Evolutionary conservation across 2,797 vertebrate species (phyloP).

Genomic region (Lepus oiostolus): DNA sequence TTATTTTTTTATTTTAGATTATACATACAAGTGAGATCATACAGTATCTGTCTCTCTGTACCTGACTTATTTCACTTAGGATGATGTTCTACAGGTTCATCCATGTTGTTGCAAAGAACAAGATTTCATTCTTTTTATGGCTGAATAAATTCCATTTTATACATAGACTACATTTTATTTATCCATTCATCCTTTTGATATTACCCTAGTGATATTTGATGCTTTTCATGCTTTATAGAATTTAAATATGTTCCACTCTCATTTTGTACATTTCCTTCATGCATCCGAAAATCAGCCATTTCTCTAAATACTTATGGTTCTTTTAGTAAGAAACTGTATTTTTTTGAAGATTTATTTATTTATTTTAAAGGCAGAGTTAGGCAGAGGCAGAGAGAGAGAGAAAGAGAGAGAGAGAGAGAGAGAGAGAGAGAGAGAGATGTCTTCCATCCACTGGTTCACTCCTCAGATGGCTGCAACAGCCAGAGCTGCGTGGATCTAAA

Average conservation of each 20-base stretch:
- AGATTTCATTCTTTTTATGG: not conserved
- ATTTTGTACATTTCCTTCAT: not conserved
- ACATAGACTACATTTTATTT: not conserved
- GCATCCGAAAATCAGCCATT: not conserved
- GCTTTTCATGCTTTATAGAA: not conserved
- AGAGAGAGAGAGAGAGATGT: no score
- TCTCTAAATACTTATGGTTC: not conserved
- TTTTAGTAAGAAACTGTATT: not conserved
- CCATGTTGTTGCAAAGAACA: not conserved
- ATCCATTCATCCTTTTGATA: not conserved
- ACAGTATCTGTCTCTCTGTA: not conserved
- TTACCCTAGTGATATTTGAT: not conserved
- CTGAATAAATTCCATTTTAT: no score
- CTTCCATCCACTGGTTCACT: no score
- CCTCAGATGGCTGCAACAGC: no score
- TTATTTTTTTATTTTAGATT: not conserved
- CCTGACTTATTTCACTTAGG: not conserved
- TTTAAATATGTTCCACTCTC: not conserved
- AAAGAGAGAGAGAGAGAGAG: no score
- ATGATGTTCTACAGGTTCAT: not conserved
- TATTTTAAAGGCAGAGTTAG: no score
- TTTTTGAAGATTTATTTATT: no score
- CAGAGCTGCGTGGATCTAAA: no score
- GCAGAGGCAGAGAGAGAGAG: no score
- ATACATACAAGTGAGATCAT: not conserved